A percentile compares a stretch with the other conserved stretches of the same genome.
Evolutionary conservation across 2,113 vertebrate genomes (phyloP).

Genomic region (Varanus salvator): DNA sequence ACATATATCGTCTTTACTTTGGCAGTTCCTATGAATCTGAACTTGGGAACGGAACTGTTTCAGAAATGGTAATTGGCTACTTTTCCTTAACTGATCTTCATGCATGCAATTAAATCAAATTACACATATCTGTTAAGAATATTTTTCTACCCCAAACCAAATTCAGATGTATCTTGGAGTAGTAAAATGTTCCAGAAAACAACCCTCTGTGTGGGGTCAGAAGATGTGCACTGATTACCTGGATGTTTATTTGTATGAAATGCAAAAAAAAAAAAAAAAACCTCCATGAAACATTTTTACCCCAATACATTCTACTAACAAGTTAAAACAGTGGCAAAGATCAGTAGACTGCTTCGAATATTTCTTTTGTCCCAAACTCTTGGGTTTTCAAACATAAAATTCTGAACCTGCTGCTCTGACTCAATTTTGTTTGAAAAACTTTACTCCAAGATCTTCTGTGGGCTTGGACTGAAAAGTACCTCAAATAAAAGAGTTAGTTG

Average conservation of each 20-base stretch:
- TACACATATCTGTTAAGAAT: background rate
- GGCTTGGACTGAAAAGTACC: background rate
- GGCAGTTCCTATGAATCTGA: slow-evolving; percentile 96
- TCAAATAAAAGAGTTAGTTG: background rate
- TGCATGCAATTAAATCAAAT: background rate
- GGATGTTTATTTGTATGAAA: background rate
- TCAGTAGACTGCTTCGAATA: background rate
- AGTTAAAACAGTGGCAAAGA: background rate
- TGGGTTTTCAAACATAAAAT: background rate
- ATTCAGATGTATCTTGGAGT: background rate
- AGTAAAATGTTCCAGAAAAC: background rate
- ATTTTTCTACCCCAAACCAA: background rate
- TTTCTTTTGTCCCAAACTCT: too few relatives aligned
- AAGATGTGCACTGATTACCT: background rate
- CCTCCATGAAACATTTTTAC: background rate
- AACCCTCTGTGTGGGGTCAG: background rate
- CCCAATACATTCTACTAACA: background rate
- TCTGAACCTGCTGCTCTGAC: background rate
- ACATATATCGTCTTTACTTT: slow-evolving; percentile 95
- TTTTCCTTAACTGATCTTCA: background rate
- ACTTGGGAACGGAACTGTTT: slow-evolving; percentile 83
- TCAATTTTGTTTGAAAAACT: background rate
- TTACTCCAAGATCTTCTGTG: background rate
- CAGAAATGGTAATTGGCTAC: slow-evolving; percentile 81
- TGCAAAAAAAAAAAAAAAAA: background rate